phyloP scores from a whole-genome alignment of 1,140 invertebrate genomes.

The Anastrepha ludens region DNA sequence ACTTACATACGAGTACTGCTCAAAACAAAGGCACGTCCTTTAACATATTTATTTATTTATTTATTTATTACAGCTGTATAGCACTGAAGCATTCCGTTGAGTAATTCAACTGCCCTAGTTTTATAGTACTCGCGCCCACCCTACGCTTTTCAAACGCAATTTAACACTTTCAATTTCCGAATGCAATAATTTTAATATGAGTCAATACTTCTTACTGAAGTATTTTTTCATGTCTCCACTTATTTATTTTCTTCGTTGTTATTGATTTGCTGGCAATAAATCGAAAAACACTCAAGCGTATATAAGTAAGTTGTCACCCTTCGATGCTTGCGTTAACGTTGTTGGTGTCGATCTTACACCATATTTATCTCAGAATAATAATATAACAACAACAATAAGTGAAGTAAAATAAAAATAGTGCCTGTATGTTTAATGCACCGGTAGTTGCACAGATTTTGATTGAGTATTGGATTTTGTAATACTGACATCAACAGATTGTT shows the following conservation, averaged over 20 bases:
- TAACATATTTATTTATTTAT: no score
- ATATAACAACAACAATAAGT: neutral
- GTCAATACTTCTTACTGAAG: neutral
- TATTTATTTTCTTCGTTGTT: neutral
- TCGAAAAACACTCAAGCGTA: slow-evolving; percentile 37
- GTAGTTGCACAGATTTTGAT: slow-evolving; percentile 29
- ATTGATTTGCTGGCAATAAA: slow-evolving; percentile 46
- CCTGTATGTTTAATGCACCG: neutral
- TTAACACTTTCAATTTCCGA: slow-evolving; percentile 49
- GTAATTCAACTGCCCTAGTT: neutral
- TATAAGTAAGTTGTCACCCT: slow-evolving; percentile 19
- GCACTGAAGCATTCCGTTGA: no score
- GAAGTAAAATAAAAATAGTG: neutral
- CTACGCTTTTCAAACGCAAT: neutral
- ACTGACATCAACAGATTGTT: slow-evolving; percentile 43
- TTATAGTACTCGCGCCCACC: neutral
- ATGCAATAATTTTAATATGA: slow-evolving; percentile 1
- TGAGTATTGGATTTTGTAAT: slow-evolving; percentile 3
- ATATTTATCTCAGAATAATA: neutral
- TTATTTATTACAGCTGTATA: no score
- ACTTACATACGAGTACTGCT: no score
- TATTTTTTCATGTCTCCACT: neutral
- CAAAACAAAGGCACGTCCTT: no score
- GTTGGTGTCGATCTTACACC: neutral
- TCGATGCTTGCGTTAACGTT: neutral